These are phyloP conservation scores for Temnothorax longispinosus DNA, from an alignment of 1,140 invertebrate genomes.

Conservation along the genomic window DNA sequence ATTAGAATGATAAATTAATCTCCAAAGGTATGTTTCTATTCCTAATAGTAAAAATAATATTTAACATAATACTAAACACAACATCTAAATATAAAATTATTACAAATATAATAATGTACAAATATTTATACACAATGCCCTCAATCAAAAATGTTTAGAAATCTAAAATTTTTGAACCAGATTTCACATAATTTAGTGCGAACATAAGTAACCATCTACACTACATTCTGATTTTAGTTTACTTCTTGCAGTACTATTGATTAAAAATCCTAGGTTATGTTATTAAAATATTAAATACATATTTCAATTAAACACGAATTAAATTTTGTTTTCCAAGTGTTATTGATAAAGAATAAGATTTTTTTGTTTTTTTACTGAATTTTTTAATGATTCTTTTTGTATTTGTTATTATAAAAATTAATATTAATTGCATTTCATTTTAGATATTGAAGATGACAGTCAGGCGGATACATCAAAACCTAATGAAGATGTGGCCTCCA, in stretches of 20 bases:
- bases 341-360: neutral
- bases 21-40: neutral
- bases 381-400: too few relatives aligned
- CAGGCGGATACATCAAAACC: too few relatives aligned
- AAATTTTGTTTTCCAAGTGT: neutral
- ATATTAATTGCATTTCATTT: too few relatives aligned
- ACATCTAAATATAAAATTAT: neutral
- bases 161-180: neutral
- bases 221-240: neutral
- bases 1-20: neutral
- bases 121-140: too few relatives aligned
- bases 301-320: neutral
- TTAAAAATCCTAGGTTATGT: neutral
- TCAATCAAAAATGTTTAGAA: neutral
- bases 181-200: neutral
- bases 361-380: too few relatives aligned
- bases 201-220: neutral
- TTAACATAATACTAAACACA: neutral
- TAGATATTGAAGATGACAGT: too few relatives aligned
- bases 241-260: neutral
- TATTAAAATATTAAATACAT: neutral
- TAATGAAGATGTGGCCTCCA: too few relatives aligned
- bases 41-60: neutral
- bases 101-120: too few relatives aligned
- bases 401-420: too few relatives aligned